These are phyloP conservation scores for Sarotherodon lohbergeri DNA, from an alignment of 2,113 vertebrate species.

Conservation along the genomic window DNA sequence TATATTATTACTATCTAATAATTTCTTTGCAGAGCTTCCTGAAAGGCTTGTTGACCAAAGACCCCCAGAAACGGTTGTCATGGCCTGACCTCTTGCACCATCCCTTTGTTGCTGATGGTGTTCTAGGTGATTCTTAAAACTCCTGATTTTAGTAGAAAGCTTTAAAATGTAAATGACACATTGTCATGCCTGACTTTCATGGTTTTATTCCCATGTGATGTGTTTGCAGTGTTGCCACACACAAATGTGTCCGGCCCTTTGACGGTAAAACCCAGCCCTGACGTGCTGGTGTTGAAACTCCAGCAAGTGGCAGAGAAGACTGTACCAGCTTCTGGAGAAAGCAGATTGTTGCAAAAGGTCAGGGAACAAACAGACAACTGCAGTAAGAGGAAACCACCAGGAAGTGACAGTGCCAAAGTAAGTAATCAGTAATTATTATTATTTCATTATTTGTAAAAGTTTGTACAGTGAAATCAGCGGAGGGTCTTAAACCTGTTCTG, in stretches of 20 bases:
- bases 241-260: conserved; percentile 77
- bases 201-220: not conserved
- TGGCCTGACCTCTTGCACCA: conserved; percentile 91
- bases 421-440: not conserved
- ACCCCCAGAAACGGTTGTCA: conserved; percentile 81
- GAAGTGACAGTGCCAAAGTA: not conserved
- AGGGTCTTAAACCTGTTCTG: not conserved
- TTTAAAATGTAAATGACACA: not conserved
- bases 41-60: conserved; percentile 91
- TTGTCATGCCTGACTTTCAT: not conserved
- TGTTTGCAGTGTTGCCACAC: conserved; percentile 71
- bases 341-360: conserved; percentile 76
- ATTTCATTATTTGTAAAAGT: not conserved
- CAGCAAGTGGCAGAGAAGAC: conserved; percentile 75
- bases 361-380: conserved; percentile 61
- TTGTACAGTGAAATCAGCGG: too few species aligned
- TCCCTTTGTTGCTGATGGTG: conserved; percentile 85
- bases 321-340: conserved; percentile 58
- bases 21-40: conserved; percentile 83
- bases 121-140: conserved; percentile 76
- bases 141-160: not conserved
- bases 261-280: conserved; percentile 77
- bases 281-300: conserved; percentile 79
- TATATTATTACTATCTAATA: not conserved
- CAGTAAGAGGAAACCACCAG: conserved; percentile 60